Evolutionary conservation across 2,113 vertebrate genomes (phyloP).

Genomic region (Callionymus lyra): DNA sequence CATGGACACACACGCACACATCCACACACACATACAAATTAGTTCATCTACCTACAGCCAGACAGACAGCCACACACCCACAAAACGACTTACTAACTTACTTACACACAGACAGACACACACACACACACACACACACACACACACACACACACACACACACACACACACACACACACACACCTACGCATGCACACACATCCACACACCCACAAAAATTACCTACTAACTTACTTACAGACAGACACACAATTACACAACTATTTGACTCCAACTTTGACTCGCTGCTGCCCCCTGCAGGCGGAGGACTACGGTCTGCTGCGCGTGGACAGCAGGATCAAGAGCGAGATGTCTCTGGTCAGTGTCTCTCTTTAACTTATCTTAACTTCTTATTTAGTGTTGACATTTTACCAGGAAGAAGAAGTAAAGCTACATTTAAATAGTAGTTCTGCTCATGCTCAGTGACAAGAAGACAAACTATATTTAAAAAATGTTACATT

Average conservation of each 20-base stretch:
- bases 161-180: conserved; percentile 3
- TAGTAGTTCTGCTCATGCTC: too few relatives aligned
- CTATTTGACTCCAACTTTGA: not conserved
- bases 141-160: conserved; percentile 2
- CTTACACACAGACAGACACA: conserved; percentile 54
- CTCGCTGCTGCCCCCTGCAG: conserved; percentile 33
- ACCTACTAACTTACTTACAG: not conserved
- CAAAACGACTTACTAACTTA: too few relatives aligned
- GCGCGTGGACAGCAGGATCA: conserved; percentile 64
- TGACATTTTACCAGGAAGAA: too few relatives aligned
- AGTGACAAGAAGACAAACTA: too few relatives aligned
- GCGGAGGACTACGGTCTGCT: conserved; percentile 64
- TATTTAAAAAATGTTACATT: too few relatives aligned
- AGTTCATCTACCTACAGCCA: too few relatives aligned
- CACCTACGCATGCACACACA: conserved; percentile 22
- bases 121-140: conserved; percentile 5
- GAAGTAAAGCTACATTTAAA: too few relatives aligned
- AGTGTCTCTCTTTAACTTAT: conserved; percentile 31
- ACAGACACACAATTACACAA: not conserved
- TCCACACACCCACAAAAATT: conserved; percentile 2
- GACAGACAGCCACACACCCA: conserved; percentile 47
- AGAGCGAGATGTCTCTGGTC: conserved; percentile 79
- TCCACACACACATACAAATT: not conserved
- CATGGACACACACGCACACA: conserved; percentile 5
- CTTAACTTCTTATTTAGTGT: too few relatives aligned